Conservation (phyloP, 2,797 vertebrate species). For the Pristis pectinata region DNA sequence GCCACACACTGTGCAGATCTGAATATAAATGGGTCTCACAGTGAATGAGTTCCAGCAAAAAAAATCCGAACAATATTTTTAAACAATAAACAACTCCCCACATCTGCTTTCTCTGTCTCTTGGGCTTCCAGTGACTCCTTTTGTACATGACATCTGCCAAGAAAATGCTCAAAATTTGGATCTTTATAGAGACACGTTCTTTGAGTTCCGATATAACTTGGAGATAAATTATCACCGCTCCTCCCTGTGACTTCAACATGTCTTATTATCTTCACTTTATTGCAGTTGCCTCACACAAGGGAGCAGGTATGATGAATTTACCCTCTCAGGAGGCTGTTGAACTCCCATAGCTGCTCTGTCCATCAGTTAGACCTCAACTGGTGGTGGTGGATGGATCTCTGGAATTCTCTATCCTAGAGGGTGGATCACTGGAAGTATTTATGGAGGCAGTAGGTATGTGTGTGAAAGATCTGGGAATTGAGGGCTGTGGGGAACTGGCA, state of each 20-base stretch:
- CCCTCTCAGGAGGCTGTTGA: not conserved
- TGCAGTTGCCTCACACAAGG: not conserved
- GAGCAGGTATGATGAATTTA: not conserved
- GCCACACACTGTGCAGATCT: not conserved
- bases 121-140: not conserved
- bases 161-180: not conserved
- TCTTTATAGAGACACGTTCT: not conserved
- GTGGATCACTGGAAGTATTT: no score
- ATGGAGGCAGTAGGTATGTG: no score
- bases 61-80: not conserved
- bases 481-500: no score
- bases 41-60: not conserved
- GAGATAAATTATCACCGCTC: not conserved
- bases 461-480: no score
- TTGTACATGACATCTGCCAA: not conserved
- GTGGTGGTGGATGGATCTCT: no score
- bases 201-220: not conserved
- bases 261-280: not conserved
- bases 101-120: not conserved
- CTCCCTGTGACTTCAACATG: not conserved
- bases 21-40: not conserved
- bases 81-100: not conserved
- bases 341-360: not conserved
- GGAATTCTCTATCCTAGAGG: no score
- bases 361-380: not conserved